Conservation (phyloP, 2,888 invertebrate genomes). For the Plebejus anna region DNA sequence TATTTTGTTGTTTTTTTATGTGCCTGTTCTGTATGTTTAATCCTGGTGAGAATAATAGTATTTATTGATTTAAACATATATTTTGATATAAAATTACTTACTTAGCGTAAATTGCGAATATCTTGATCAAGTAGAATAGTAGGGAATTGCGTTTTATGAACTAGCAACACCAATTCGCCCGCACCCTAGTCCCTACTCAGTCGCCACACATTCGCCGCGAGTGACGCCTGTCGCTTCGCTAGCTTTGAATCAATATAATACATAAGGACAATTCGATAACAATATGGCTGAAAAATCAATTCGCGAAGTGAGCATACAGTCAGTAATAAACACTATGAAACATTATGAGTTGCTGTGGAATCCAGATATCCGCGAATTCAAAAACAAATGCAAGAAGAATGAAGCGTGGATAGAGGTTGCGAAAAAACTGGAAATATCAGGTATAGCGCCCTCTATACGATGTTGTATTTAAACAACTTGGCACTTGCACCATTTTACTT, state of each 20-base stretch:
- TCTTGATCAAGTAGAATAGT: neutral
- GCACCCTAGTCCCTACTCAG: neutral
- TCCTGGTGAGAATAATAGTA: too few relatives aligned
- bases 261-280: neutral
- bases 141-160: neutral
- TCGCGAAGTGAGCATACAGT: neutral
- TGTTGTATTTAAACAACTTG: neutral
- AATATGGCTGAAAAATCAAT: neutral
- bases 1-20: too few relatives aligned
- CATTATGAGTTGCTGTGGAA: neutral
- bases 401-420: neutral
- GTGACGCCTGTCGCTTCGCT: neutral
- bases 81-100: too few relatives aligned
- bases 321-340: neutral
- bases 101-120: neutral
- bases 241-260: neutral
- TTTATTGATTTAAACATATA: too few relatives aligned
- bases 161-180: conserved; percentile 2
- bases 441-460: neutral
- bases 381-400: neutral
- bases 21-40: too few relatives aligned
- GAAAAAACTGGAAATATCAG: neutral
- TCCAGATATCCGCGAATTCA: neutral
- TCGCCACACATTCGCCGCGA: conserved; percentile 5
- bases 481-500: neutral